A percentile compares a stretch with the other conserved stretches of the same genome.
These are phyloP conservation scores for Cynaeus angustus DNA, from an alignment of 2,888 invertebrate species.

Conservation along the genomic window DNA sequence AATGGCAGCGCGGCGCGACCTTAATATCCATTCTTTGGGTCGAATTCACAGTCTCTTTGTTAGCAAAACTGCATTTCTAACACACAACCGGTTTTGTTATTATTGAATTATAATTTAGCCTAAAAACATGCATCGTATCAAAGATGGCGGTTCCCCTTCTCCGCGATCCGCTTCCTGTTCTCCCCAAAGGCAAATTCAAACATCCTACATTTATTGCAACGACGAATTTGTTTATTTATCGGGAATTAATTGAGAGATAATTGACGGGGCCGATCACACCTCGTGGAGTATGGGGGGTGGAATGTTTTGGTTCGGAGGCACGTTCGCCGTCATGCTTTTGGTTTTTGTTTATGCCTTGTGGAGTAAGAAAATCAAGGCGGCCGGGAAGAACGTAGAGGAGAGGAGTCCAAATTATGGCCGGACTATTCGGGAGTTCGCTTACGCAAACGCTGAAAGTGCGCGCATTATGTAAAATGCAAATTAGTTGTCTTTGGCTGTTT, in stretches of 20 bases:
- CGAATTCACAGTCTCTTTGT: conserved; percentile 69
- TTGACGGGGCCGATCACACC: conserved; percentile 30
- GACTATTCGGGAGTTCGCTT: conserved; percentile 17
- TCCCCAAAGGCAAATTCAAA: conserved; percentile 10
- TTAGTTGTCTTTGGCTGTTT: conserved; percentile 45
- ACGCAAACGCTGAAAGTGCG: conserved; percentile 27
- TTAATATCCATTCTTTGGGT: conserved; percentile 69
- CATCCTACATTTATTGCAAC: conserved; percentile 19
- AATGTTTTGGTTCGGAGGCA: conserved; percentile 21
- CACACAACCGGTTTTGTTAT: conserved; percentile 66
- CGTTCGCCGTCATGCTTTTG: conserved; percentile 27
- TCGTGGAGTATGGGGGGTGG: conserved; percentile 9
- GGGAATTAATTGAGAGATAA: conserved; percentile 37
- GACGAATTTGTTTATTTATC: conserved; percentile 40
- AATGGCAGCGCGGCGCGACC: conserved; percentile 61
- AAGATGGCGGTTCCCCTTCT: conserved; percentile 59
- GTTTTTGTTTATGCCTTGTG: conserved; percentile 1
- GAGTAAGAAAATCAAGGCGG: neutral
- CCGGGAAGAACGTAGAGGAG: no score
- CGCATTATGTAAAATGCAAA: conserved; percentile 47
- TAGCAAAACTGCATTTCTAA: conserved; percentile 69
- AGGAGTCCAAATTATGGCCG: no score
- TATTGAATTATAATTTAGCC: conserved; percentile 71
- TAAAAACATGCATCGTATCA: conserved; percentile 67
- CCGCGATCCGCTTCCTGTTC: conserved; percentile 47